These are phyloP conservation scores for Anisognathus igniventris DNA, from an alignment of 2,797 vertebrate species.

Conservation along the genomic window DNA sequence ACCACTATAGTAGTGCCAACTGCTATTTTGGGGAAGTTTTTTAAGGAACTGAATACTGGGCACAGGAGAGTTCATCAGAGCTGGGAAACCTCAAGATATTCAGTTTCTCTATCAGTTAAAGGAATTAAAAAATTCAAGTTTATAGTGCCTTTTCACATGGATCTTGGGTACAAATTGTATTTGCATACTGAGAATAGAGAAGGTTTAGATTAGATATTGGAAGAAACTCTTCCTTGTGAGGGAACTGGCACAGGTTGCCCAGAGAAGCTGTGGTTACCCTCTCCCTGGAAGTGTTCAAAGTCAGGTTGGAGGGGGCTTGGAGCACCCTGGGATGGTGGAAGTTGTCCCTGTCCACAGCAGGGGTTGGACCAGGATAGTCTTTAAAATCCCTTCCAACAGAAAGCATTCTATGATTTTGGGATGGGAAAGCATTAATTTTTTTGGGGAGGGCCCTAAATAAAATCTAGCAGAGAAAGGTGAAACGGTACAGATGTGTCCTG, in stretches of 20 bases:
- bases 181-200: neutral
- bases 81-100: neutral
- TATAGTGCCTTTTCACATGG: neutral
- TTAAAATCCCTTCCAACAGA: neutral
- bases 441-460: fast-evolving
- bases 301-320: neutral
- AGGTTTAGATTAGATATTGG: neutral
- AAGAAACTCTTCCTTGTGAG: neutral
- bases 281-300: too few species aligned
- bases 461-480: neutral
- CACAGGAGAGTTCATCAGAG: neutral
- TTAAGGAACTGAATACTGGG: neutral
- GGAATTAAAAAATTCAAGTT: neutral
- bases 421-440: neutral
- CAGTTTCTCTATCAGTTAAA: neutral
- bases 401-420: neutral
- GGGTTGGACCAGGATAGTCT: neutral
- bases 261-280: neutral
- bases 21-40: neutral
- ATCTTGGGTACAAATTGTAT: neutral
- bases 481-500: neutral
- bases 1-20: neutral
- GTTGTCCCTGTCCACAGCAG: neutral
- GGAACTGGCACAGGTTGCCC: neutral
- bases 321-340: neutral